Percentiles rank a stretch among this genome's conserved stretches.
These are phyloP conservation scores for Rapana venosa DNA, from an alignment of 2,888 invertebrate genomes.

Conservation along the genomic window DNA sequence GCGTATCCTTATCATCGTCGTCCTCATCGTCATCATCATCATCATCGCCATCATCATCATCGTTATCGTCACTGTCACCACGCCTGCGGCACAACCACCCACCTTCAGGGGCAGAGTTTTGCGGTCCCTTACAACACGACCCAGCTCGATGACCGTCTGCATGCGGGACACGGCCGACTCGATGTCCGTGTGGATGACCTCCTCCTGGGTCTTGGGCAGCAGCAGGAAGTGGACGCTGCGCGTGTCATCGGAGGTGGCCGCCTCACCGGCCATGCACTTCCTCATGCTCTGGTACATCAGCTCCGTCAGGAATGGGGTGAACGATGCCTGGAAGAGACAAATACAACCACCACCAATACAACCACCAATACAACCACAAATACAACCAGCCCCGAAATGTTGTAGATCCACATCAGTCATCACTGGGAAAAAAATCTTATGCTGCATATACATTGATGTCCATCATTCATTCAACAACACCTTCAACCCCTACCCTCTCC, in stretches of 20 bases:
- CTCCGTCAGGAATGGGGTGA: constrained; percentile 97
- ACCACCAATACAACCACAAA: too few species aligned
- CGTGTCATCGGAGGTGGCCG: constrained; percentile 70
- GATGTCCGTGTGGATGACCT: constrained; percentile 89
- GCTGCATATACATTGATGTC: too few species aligned
- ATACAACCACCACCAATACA: too few species aligned
- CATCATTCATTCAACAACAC: too few species aligned
- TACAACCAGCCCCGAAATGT: too few species aligned
- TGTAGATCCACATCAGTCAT: too few species aligned
- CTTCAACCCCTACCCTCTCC: too few species aligned
- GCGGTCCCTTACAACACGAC: constrained; percentile 93
- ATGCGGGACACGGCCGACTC: constrained; percentile 93
- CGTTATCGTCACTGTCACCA: not conserved
- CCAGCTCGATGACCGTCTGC: constrained; percentile 97
- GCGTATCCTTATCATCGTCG: too few species aligned
- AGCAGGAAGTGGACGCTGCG: constrained; percentile 94
- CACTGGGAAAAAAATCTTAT: too few species aligned
- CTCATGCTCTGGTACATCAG: constrained; percentile 94
- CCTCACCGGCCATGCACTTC: constrained; percentile 80
- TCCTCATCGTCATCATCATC: too few species aligned
- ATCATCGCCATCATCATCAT: too few species aligned
- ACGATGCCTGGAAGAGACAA: constrained; percentile 86
- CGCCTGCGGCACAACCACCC: not conserved
- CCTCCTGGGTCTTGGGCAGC: constrained; percentile 86
- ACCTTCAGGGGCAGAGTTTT: constrained; percentile 94